Evolutionary conservation across 2,113 vertebrate species (phyloP), one percentile per base, ranked within the genome.

Genomic region (Tringa solitaria): DNA sequence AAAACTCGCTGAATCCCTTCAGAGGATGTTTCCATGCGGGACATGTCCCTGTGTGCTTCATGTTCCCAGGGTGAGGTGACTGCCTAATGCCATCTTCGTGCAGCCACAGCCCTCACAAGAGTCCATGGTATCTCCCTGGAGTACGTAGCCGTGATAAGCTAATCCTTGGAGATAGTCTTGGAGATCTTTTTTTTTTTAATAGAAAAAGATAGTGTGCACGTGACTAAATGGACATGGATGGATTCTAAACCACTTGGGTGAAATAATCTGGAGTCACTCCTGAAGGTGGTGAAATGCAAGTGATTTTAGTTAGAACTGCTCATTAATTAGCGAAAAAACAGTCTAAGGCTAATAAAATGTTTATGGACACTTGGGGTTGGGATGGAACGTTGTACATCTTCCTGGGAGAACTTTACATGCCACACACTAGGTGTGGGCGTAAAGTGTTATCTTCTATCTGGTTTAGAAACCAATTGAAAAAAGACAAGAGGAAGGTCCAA

Each of bases 361-460:
- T 23, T 50, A 20, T 9, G 17, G 35, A 13, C 48, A 46, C 41
- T 67, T 56, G 33, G 6, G 3, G 2, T 28, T 69, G 24, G 9
- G 12, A 45, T 77, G 4, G 10, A 60, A 35, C 12, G 13, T 53
- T 89, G 3, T 54, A 57, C 7, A 6, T 65, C 12, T 77, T 76
- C 32, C 14, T 60, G 35, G 22, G 35, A 45, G 35, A 77, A 43
- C 8, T 43, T 84, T 35, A 39, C 0, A 1, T 83, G 27, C 14
- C 70, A 8, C 2, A 0, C 8, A 5, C 10, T 35, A 35, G 6
- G 3, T 79, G 5, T 65, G 10, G 30, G 28, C 7, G 15, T n/a
- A 70, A 67, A 9, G 33, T 30, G 21, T 45, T 81, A n/a, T 8
- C 4, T 61, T 70, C 4, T 23, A 14, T 12, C 6, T 74, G 22